Evolutionary conservation across 2,113 vertebrate genomes (phyloP), one percentile per base, ranked within the genome.

Genomic region (Sebastes fasciatus): DNA sequence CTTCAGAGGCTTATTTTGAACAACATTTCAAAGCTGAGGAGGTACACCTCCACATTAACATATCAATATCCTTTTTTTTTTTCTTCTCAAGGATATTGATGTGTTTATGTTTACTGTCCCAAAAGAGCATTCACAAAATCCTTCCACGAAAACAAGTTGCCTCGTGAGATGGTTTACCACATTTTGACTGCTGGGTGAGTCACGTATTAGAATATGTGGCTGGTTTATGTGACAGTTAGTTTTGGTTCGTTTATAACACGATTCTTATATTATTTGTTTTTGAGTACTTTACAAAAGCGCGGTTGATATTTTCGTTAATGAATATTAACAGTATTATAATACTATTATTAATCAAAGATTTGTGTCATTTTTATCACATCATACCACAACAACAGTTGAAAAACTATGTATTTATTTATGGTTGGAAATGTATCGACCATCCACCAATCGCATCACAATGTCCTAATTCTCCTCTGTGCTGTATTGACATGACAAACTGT

Each of bases 11-110:
- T 79, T 68, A 80, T 89, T 80, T 76, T 6, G 6, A 45, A 46
- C 46, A 45, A 49, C 43, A 58, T 88, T 86, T 90, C 52, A 77
- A 76, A 86, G 70, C 77, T 40, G 16, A 42, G 51, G 69, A 78
- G 49, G 48, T 79, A 52, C 69, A 52, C 61, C 55, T 19, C 52
- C 13, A 34, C 58, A 78, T 80, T 69, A 79, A 79, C 74, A 79
- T 83, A 55, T 78, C 79, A 57, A 61, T 45, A 60, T 57, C 51
- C 23, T 0, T 76, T 21, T 46, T 68, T 45, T 83, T 26, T 34
- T 34, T 57, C 5, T 11, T 13, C 5, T 42, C 1, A 43, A 43
- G 51, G 48, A 82, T 64, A 77, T 75, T 40, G 46, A 83, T 63
- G 26, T 70, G 54, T 82, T 88, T 77, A 66, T 79, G 51, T 89